A percentile compares a stretch with the other conserved stretches of the same genome.
Conservation (phyloP, 2,113 vertebrate genomes). For the Crotalus viridis region DNA sequence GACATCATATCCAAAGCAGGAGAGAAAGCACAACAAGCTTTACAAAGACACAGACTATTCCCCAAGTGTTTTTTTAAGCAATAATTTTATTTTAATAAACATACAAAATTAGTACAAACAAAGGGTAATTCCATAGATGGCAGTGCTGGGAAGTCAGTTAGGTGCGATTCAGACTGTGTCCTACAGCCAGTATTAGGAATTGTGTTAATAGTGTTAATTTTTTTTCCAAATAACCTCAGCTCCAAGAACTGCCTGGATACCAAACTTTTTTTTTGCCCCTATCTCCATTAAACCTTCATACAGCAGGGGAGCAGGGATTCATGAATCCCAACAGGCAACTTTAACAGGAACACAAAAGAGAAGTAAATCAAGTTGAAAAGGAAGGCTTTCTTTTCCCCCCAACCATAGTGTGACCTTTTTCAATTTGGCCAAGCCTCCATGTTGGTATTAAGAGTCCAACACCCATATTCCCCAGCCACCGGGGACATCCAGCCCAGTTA, state of each 20-base stretch:
- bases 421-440: background rate
- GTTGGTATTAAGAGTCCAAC: background rate
- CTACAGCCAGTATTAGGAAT: background rate
- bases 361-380: background rate
- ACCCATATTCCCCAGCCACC: background rate
- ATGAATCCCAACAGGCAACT: background rate
- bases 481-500: background rate
- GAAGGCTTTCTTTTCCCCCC: background rate
- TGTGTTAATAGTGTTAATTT: background rate
- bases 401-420: background rate
- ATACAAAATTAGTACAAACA: conserved; percentile 7
- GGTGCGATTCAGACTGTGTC: background rate
- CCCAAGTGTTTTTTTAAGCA: background rate
- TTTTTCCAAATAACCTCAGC: background rate
- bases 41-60: background rate
- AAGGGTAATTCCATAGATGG: background rate
- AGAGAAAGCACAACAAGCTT: background rate
- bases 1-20: background rate
- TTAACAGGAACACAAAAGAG: background rate
- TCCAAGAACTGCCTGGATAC: background rate
- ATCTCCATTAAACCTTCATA: background rate
- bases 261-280: background rate
- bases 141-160: background rate
- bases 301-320: background rate
- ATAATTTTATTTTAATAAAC: conserved; percentile 1